These are phyloP conservation scores for Carettochelys insculpta DNA, from an alignment of 2,113 vertebrate species.

Conservation along the genomic window DNA sequence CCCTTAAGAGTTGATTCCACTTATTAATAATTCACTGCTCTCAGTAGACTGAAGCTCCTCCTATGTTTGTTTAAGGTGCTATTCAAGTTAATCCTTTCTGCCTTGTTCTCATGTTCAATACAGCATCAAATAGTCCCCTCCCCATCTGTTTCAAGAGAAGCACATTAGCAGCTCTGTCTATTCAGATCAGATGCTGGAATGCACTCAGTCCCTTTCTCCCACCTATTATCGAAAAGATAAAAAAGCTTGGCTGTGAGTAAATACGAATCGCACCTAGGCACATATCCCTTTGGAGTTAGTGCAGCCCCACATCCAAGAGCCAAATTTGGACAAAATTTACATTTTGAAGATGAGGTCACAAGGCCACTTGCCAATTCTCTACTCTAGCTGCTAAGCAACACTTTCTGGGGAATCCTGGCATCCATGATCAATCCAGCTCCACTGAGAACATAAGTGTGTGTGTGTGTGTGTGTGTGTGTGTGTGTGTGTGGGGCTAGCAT, in stretches of 20 bases:
- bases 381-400: background rate
- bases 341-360: background rate
- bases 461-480: too few species aligned
- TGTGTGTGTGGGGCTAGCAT: background rate
- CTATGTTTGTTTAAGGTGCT: background rate
- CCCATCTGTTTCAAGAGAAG: background rate
- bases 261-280: background rate
- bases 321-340: background rate
- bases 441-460: background rate
- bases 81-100: background rate
- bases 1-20: background rate
- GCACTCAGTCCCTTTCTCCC: background rate
- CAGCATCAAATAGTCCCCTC: background rate
- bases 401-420: background rate
- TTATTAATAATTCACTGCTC: background rate
- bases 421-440: background rate
- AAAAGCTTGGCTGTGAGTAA: background rate
- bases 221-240: fast-evolving
- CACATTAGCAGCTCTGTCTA: background rate
- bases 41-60: background rate
- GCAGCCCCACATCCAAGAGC: background rate
- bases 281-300: background rate
- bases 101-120: background rate
- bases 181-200: background rate
- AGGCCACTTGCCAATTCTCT: too few species aligned